Evolutionary conservation across 2,888 invertebrate genomes (phyloP), one percentile per base, ranked within the genome.

Genomic region (Sphaerophoria taeniata): DNA sequence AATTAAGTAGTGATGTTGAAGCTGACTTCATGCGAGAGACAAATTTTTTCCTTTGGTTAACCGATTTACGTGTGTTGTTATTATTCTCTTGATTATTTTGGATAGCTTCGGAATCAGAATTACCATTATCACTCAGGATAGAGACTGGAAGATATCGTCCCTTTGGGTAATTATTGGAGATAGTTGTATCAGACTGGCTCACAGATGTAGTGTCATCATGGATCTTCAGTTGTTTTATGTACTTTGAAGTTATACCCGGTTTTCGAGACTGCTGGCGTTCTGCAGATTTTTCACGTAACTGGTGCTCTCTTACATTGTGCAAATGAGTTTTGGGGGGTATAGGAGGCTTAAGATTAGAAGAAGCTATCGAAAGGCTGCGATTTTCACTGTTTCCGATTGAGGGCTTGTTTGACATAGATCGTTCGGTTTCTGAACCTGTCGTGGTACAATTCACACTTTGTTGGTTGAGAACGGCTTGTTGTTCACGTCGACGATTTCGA

Each of bases 361-460:
- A 87, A 0, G 85, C 81, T 6, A 77, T 34, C 63, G 31, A 88
- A 75, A 51, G 72, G 76, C 88, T 91, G 31, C 90, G 90, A 79
- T 91, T 90, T 31, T 92, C 92, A 72, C 90, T 92, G 79, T 91
- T 91, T 4, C 92, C 94, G 87, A 93, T 91, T 3, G 92, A 94
- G 0, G 93, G 94, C 91, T 94, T 95, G 90, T 94, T 95, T 0
- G 96, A 96, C 85, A 95, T 94, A 0, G 96, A 96, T 86, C 95
- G 95, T 88, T 96, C 96, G 0, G 96, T 96, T 90, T 96, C 96
- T 0, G 96, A 96, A 0, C 96, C 96, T 0, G 96, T 96, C 0
- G 95, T 94, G 89, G 94, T 93, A 74, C 94, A 94, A n/a, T 89
- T 87, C 51, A 88, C 87, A 70, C 88, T 88, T 67, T 90, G 90